Base-by-base conservation (phyloP, 2,797 vertebrate species). In the Tamandua tetradactyla region DNA sequence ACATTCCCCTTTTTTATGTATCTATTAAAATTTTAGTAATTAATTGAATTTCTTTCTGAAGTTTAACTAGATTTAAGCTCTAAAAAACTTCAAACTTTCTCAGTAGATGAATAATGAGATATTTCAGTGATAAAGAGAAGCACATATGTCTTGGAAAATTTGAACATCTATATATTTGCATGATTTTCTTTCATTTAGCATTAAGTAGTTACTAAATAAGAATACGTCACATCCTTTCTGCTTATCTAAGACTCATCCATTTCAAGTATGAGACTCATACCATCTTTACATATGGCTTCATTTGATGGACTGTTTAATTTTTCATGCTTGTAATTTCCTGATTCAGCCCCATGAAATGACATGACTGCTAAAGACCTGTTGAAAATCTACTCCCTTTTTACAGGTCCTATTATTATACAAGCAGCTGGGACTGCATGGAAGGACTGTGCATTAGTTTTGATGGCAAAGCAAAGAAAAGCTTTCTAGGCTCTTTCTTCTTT, bases 311-410 rank as follows among this genome's bases (percentile, higher is more conserved):
- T 49, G 52, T 78, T 85, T 68, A 62, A 87, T 62, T 91, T 87
- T 87, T 84, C 85, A 89, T 89, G 66, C 49, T 25, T 52, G 12
- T 59, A 79, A 79, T 80, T 93, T 76, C 18, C 69, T 72, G 64
- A 71, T 35, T 94, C 72, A 68, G 76, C 30, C 13, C 52, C 74
- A 42, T n/a, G 49, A 12, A 40, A 23, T 87, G 88, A 83, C 66
- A 61, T 80, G 69, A 74, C 35, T 87, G 22, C 23, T 47, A 37
- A 91, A 85, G 69, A 5, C 37, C 32, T 69, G 44, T 52, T 80
- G 74, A 83, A 75, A 87, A 79, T 32, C 44, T 47, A 83, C n/a
- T 66, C 17, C 32, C 64, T 89, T 85, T 94, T 69, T 68, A 84
- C 9, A 88, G 74, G 27, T 79, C 42, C 6, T 71, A 3, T 27